Evolutionary conservation across 64 coral and sea anemone genomes (phyloP).

Genomic region (Trachythela sp.): DNA sequence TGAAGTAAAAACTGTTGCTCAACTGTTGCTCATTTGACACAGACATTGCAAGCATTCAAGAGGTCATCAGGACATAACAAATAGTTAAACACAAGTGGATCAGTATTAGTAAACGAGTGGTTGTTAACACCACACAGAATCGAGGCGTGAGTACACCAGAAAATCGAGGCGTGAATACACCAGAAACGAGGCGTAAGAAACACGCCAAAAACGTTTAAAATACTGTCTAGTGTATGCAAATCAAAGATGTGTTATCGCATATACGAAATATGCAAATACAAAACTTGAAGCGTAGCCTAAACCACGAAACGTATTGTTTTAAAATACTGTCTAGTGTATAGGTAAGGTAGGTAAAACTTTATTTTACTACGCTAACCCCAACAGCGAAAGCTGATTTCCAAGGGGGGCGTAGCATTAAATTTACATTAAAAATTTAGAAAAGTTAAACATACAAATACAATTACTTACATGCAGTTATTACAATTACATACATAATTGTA

Average conservation of each 20-base stretch:
- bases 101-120: not conserved
- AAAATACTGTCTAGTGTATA: too few species aligned
- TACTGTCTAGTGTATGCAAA: not conserved
- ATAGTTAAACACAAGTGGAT: not conserved
- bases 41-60: not conserved
- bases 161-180: not conserved
- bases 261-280: not conserved
- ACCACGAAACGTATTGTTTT: too few species aligned
- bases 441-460: too few species aligned
- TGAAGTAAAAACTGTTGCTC: not conserved
- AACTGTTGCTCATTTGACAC: not conserved
- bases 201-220: not conserved
- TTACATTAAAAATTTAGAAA: too few species aligned
- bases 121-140: not conserved
- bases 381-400: too few species aligned
- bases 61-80: not conserved
- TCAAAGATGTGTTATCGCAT: not conserved
- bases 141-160: not conserved
- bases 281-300: not conserved
- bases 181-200: not conserved
- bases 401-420: too few species aligned
- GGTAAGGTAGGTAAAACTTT: too few species aligned
- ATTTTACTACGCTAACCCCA: too few species aligned
- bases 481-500: too few species aligned
- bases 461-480: too few species aligned